phyloP scores from a whole-genome alignment of 1,140 invertebrate species.

The Hyles vespertilio region DNA sequence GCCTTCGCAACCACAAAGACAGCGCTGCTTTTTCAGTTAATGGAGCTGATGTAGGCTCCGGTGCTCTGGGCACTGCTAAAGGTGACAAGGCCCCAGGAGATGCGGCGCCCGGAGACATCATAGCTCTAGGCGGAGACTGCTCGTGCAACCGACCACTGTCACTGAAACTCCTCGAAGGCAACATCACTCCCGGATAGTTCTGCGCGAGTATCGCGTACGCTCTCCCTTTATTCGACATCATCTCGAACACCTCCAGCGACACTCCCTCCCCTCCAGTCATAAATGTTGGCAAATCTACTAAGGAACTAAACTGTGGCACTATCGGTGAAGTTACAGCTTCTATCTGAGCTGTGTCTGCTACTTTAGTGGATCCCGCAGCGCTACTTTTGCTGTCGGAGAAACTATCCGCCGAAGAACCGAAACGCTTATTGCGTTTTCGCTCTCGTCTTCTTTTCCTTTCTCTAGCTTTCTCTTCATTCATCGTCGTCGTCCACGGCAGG shows the following conservation, averaged over 20 bases:
- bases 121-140: slow-evolving; percentile 53
- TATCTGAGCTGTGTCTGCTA: slow-evolving; percentile 58
- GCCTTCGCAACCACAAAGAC: slow-evolving; percentile 76
- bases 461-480: slow-evolving; percentile 78
- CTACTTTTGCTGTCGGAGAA: slow-evolving; percentile 82
- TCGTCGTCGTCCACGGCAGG: slow-evolving; percentile 84
- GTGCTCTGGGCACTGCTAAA: slow-evolving; percentile 29
- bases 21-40: slow-evolving; percentile 70
- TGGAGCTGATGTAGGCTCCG: slow-evolving; percentile 31
- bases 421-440: slow-evolving; percentile 77
- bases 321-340: slow-evolving; percentile 50
- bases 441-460: slow-evolving; percentile 78
- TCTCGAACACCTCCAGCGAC: slow-evolving; percentile 84
- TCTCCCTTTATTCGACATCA: slow-evolving; percentile 82
- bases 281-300: slow-evolving; percentile 89
- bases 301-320: slow-evolving; percentile 82
- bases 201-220: slow-evolving; percentile 83
- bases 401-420: slow-evolving; percentile 79
- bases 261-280: slow-evolving; percentile 86
- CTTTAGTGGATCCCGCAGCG: slow-evolving; percentile 74
- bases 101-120: slow-evolving; percentile 47
- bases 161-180: slow-evolving; percentile 83
- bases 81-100: slow-evolving; percentile 46
- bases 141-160: slow-evolving; percentile 79
- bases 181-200: slow-evolving; percentile 84